Evolutionary conservation across 2,888 invertebrate species (phyloP).

Genomic region (Hydriomena furcata): DNA sequence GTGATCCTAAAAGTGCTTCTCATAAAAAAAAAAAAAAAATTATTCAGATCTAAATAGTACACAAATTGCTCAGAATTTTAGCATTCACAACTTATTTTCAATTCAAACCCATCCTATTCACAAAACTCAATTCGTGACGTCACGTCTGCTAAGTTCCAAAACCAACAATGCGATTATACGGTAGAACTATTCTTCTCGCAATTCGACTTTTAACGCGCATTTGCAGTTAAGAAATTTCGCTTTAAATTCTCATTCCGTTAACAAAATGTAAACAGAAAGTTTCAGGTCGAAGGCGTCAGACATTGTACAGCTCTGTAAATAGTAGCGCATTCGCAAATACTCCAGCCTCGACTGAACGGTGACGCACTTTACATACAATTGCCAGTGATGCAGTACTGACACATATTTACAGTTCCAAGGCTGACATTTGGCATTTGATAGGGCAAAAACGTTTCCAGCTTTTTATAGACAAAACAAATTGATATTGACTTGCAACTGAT

Average conservation of each 20-base stretch:
- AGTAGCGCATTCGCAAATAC: conserved; percentile 1
- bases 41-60: no score
- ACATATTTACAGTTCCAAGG: no score
- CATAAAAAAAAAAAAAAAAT: no score
- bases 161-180: conserved; percentile 52
- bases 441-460: no score
- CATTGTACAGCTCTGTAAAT: conserved; percentile 45
- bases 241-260: conserved; percentile 76
- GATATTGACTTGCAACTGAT: no score
- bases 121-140: background rate
- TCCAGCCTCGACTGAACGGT: no score
- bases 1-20: background rate
- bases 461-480: no score
- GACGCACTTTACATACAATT: no score
- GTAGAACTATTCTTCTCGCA: conserved; percentile 50
- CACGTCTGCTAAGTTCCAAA: conserved; percentile 15
- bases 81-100: background rate
- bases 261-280: conserved; percentile 77
- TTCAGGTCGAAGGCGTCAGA: conserved; percentile 45
- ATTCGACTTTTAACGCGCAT: conserved; percentile 63
- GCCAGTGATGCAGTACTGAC: background rate
- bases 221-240: conserved; percentile 70
- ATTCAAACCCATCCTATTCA: background rate
- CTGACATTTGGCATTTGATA: no score
- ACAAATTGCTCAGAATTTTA: background rate